A percentile compares a stretch with the other conserved stretches of the same genome.
Evolutionary conservation across 2,797 vertebrate species (phyloP).

Genomic region (Phataginus tetradactyla): DNA sequence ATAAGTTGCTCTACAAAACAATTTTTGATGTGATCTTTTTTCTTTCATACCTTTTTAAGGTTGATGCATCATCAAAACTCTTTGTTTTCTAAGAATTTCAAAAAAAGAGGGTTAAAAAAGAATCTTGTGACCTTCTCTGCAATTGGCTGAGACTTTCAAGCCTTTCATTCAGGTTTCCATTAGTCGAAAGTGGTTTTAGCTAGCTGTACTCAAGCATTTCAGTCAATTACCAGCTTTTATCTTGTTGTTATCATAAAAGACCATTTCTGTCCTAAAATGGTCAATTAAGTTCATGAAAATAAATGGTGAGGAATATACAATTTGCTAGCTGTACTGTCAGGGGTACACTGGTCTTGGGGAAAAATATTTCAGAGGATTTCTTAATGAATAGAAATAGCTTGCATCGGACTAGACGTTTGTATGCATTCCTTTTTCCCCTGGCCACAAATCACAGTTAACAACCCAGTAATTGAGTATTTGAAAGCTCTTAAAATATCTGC

Average conservation of each 20-base stretch:
- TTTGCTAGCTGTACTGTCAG: constrained; percentile 76
- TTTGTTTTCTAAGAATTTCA: constrained; percentile 60
- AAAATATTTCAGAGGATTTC: constrained; percentile 79
- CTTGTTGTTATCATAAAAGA: constrained; percentile 83
- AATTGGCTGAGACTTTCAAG: constrained; percentile 75
- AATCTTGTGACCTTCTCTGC: constrained; percentile 59
- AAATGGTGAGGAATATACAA: constrained; percentile 78
- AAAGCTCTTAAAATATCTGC: constrained; percentile 83
- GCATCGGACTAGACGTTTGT: constrained; percentile 75
- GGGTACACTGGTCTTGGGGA: constrained; percentile 69
- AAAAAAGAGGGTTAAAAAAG: constrained; percentile 33
- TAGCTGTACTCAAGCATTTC: constrained; percentile 76
- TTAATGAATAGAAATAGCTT: constrained; percentile 84
- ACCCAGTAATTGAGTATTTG: constrained; percentile 74
- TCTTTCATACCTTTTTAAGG: constrained; percentile 63
- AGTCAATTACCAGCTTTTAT: constrained; percentile 85
- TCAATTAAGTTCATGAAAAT: constrained; percentile 86
- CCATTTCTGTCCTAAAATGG: constrained; percentile 84
- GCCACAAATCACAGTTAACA: constrained; percentile 80
- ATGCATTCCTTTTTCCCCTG: constrained; percentile 45
- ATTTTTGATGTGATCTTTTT: constrained; percentile 60
- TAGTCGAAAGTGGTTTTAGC: constrained; percentile 82
- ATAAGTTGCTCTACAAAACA: constrained; percentile 57
- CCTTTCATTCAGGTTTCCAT: constrained; percentile 75
- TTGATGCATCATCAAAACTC: constrained; percentile 65